These are phyloP conservation scores for Agrilus mali DNA, from an alignment of 2,888 invertebrate genomes.

Conservation along the genomic window DNA sequence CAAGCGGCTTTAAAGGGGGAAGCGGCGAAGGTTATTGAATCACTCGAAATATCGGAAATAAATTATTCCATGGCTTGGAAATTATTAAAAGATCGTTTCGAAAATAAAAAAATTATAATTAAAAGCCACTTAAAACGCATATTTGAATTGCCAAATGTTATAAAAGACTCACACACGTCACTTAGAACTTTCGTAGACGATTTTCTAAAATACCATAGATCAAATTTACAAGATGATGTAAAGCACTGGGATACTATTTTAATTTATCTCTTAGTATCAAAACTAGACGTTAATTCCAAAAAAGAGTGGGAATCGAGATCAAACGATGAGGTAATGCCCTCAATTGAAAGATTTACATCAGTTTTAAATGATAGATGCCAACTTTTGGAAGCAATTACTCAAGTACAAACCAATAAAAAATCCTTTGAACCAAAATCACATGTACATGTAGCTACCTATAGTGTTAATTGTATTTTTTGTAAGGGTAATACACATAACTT, in stretches of 20 bases:
- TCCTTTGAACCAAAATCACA: too few species aligned
- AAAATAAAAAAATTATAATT: slow-evolving; percentile 1
- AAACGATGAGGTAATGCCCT: not conserved
- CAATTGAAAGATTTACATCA: slow-evolving; percentile 2
- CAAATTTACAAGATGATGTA: too few species aligned
- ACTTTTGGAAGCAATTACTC: not conserved
- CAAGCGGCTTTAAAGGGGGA: slow-evolving; percentile 1
- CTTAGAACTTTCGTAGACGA: slow-evolving; percentile 1
- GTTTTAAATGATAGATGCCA: not conserved
- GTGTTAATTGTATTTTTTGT: slow-evolving; percentile 1
- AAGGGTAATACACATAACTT: not conserved
- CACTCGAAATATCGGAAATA: not conserved
- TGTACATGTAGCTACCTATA: not conserved
- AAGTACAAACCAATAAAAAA: not conserved
- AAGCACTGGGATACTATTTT: slow-evolving; percentile 2
- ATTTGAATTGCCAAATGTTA: not conserved
- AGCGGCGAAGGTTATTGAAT: not conserved
- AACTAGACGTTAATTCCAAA: not conserved
- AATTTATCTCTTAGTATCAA: slow-evolving; percentile 1
- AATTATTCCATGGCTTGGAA: slow-evolving; percentile 4
- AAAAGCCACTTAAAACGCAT: slow-evolving; percentile 2
- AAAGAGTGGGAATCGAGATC: slow-evolving; percentile 2
- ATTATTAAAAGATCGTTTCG: not conserved
- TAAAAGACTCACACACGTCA: not conserved
- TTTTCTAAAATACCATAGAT: too few species aligned